These are phyloP conservation scores for Apodemia zela DNA, from an alignment of 2,888 invertebrate species.

Conservation along the genomic window DNA sequence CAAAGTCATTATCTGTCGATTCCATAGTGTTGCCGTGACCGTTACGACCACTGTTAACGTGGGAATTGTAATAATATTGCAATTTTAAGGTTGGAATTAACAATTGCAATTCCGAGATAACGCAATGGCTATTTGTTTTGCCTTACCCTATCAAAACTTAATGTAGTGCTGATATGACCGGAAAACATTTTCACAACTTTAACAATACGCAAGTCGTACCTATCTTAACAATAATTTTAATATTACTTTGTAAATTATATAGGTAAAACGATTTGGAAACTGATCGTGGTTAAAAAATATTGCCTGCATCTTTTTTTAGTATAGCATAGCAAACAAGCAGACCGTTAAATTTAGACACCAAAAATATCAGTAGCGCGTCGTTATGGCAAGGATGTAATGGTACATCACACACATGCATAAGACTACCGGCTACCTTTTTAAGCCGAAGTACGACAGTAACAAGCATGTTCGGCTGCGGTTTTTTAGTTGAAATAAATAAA, in stretches of 20 bases:
- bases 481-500: too few species aligned
- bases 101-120: neutral
- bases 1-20: constrained; percentile 35
- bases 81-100: constrained; percentile 19
- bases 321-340: too few species aligned
- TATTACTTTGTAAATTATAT: too few species aligned
- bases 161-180: neutral
- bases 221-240: too few species aligned
- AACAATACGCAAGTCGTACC: too few species aligned
- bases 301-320: too few species aligned
- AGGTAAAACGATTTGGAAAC: too few species aligned
- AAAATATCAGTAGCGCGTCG: neutral
- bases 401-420: too few species aligned
- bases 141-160: neutral
- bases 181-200: neutral
- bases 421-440: too few species aligned
- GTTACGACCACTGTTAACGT: constrained; percentile 31
- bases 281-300: too few species aligned
- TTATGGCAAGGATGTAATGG: neutral
- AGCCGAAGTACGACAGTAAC: too few species aligned
- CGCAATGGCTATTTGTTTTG: constrained; percentile 6
- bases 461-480: too few species aligned
- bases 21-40: constrained; percentile 29
- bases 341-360: neutral
- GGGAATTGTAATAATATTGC: constrained; percentile 26